Evolutionary conservation across 1,140 invertebrate species (phyloP), one percentile per base, ranked within the genome.

Genomic region (Nasonia vitripennis): DNA sequence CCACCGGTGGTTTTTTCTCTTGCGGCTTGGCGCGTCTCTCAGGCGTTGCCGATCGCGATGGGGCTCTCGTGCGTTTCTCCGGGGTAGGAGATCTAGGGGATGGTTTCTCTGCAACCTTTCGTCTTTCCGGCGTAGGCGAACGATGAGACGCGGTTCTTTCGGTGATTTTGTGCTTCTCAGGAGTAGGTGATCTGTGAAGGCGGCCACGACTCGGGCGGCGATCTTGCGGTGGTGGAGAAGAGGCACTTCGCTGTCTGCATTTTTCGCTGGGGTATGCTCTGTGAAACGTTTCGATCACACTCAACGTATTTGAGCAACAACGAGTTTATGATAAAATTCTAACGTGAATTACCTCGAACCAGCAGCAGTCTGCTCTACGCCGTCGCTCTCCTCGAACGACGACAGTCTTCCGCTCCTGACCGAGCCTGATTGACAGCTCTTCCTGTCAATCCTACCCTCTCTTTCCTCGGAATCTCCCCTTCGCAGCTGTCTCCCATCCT

Each of bases 351-450:
- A 84, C 82, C 83, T 78, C 27, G 70, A 31, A 31, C 31, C 23
- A 27, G 37, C 45, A 34, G 41, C 27, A 31, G 20, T 23, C 1
- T 55, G 74, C 4, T 79, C 77, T 0, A 79, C 0, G 0, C 85
- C 75, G 12, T 86, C 81, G 0, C 81, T 84, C 41, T 86, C 86
- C 3, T 86, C 86, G 11, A 87, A 20, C 0, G 88, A 87, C 0
- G 89, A 90, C 17, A 87, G 83, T 31, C 78, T 81, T 11, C 87
- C 84, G 14, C 84, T 73, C 80, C 87, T 88, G 7, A 74, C 31
- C 0, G 87, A 87, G 3, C 89, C 48, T 31, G 75, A 34, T 87
- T n/a, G n/a, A n/a, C n/a, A n/a, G n/a, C 84, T 78, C 11, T 11
- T 48, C 81, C 88, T 70, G 80, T 89, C 73, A 55, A 85, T 37